phyloP scores from a whole-genome alignment of 2,113 vertebrate species.

The Eolophus roseicapilla region DNA sequence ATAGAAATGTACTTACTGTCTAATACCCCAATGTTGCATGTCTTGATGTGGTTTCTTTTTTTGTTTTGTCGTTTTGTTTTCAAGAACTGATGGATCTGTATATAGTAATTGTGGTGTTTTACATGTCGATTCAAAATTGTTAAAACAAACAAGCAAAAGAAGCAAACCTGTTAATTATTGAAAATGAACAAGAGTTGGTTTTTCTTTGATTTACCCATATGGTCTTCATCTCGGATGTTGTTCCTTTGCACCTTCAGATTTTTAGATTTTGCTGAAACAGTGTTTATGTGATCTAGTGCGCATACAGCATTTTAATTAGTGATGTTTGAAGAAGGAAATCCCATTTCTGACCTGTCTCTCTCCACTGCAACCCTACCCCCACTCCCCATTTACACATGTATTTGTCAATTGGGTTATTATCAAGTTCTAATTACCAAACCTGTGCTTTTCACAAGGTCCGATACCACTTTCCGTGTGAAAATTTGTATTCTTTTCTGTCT shows the following conservation, averaged over 20 bases:
- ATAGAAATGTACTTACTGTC: constrained; percentile 82
- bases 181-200: constrained; percentile 62
- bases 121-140: constrained; percentile 87
- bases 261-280: constrained; percentile 45
- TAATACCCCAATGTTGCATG: constrained; percentile 91
- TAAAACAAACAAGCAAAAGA: constrained; percentile 65
- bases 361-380: not conserved
- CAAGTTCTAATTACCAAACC: constrained; percentile 10
- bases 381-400: not conserved
- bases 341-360: constrained; percentile 32
- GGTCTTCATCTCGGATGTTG: constrained; percentile 49
- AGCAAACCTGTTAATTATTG: constrained; percentile 68
- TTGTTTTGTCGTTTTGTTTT: constrained; percentile 82
- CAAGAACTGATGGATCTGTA: constrained; percentile 88
- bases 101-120: constrained; percentile 93
- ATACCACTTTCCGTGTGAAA: not conserved
- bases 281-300: constrained; percentile 32
- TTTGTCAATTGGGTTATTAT: not conserved
- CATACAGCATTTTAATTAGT: constrained; percentile 52
- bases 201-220: constrained; percentile 59
- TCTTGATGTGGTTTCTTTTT: constrained; percentile 86
- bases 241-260: constrained; percentile 54
- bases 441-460: constrained; percentile 22
- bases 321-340: constrained; percentile 49
- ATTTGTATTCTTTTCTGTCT: not conserved